Base-by-base conservation (phyloP, 53 echinoderm and acorn worm genomes). In the Temnopleurus reevesii region DNA sequence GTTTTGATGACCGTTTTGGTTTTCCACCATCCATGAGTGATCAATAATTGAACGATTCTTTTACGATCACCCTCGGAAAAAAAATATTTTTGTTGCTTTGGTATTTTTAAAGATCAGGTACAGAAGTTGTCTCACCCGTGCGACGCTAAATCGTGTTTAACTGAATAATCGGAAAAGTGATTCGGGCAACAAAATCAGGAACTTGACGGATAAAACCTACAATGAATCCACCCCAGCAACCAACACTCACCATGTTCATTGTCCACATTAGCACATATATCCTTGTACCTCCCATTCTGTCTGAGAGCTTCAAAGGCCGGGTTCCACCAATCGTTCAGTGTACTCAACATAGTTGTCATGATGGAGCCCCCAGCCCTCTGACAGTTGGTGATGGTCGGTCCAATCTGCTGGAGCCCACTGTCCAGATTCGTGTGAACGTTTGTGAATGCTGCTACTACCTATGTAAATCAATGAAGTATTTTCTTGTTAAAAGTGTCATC, bases 291-390 rank as follows among this genome's bases (percentile, higher is more conserved):
- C 1, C 76, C 45, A 31, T 23, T 53, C 29, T 53, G 38, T 38
- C 55, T 85, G 10, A 91, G 19, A 27, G 86, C 86, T 1, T 83
- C 90, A 77, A 93, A 95, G 41, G 95, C 95, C 12, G 93, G 93
- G 46, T 95, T 90, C 95, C 95, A 95, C 95, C 95, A 95, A 2
- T 27, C 76, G 6, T 86, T 57, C 1, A 95, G 59, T 9, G 86
- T 53, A 45, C 87, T 93, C 34, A 92, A 89, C 61, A 93, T 95
- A 15, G 90, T 90, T 12, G 90, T 45, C 95, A 95, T 95, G 23
- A 95, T 93, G 46, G 55, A 76, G 0, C 83, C 91, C 4, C 95
- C 95, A 0, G 54, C 92, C 24, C 86, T 49, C 51, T 55, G 84
- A 55, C 95, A 95, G 34, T 87, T 87, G 33, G 87, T 91, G 17